Conservation (phyloP, 2,888 invertebrate species). For the Creontiades dilutus region DNA sequence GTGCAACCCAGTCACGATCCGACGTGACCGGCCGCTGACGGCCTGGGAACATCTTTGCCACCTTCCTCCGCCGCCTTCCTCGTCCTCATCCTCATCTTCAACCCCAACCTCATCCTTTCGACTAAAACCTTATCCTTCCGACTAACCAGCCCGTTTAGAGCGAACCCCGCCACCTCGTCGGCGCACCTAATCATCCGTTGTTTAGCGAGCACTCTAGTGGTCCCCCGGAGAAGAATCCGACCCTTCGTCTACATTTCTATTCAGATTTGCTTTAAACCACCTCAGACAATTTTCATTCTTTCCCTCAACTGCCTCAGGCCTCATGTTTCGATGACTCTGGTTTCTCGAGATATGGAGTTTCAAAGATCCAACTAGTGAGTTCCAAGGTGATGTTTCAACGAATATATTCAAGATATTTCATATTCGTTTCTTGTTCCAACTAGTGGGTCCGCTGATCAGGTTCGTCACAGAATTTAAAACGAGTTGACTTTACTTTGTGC, state of each 20-base stretch:
- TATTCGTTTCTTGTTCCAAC: no score
- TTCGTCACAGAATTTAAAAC: no score
- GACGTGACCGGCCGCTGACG: conserved; percentile 70
- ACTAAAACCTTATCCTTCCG: conserved; percentile 28
- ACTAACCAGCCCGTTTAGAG: neutral
- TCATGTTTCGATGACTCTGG: no score
- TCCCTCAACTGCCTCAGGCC: neutral
- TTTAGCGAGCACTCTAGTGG: neutral
- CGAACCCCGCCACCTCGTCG: neutral
- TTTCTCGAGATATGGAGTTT: no score
- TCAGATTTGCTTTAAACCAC: conserved; percentile 14
- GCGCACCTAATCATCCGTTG: conserved; percentile 15
- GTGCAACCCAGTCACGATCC: conserved; percentile 67
- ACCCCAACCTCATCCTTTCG: neutral
- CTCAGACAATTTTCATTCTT: neutral
- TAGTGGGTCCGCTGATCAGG: no score
- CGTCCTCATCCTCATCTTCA: conserved; percentile 33
- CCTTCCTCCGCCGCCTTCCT: conserved; percentile 5
- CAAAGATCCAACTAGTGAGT: no score
- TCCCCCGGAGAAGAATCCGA: neutral
- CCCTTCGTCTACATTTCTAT: neutral
- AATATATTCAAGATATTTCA: no score
- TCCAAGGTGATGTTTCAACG: no score
- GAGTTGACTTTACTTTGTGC: no score
- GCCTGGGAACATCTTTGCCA: conserved; percentile 70